Percentiles rank a stretch among this genome's conserved stretches.
Evolutionary conservation across 2,113 vertebrate species (phyloP).

Genomic region (Dendrocopos noguchii): DNA sequence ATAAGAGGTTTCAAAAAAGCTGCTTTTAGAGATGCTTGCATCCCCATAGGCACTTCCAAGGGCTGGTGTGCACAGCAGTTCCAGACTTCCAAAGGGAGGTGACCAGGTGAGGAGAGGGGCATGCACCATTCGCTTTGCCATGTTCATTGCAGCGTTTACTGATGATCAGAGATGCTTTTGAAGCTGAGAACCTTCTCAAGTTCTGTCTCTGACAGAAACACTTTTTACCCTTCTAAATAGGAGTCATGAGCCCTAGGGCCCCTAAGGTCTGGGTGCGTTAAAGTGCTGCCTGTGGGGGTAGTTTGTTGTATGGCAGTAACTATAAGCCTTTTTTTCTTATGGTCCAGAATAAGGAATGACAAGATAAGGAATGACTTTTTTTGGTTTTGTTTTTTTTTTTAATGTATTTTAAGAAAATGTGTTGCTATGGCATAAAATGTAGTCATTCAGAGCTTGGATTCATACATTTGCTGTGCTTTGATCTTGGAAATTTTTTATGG

Average conservation of each 20-base stretch:
- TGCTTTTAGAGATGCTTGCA: not conserved
- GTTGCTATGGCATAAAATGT: not conserved
- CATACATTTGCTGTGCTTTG: not conserved
- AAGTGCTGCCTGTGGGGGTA: not conserved
- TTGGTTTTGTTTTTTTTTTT: not conserved
- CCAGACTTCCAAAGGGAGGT: not conserved
- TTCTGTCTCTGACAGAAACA: not conserved
- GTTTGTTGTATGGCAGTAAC: not conserved
- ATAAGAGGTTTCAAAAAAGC: not conserved
- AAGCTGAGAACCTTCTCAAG: not conserved
- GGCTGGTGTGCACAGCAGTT: not conserved
- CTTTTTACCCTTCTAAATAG: not conserved
- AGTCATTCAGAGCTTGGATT: not conserved
- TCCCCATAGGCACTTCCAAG: not conserved
- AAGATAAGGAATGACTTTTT: not conserved
- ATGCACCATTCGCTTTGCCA: not conserved
- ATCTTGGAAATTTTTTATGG: not conserved
- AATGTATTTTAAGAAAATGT: not conserved
- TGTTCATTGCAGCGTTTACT: not conserved
- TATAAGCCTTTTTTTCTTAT: not conserved
- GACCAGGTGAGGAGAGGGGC: not conserved
- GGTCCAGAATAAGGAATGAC: not conserved
- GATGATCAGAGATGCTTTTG: not conserved
- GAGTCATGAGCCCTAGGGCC: not conserved
- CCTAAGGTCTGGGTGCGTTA: not conserved